Conservation (phyloP, 1,140 invertebrate genomes). For the Eulimnadia texana region DNA sequence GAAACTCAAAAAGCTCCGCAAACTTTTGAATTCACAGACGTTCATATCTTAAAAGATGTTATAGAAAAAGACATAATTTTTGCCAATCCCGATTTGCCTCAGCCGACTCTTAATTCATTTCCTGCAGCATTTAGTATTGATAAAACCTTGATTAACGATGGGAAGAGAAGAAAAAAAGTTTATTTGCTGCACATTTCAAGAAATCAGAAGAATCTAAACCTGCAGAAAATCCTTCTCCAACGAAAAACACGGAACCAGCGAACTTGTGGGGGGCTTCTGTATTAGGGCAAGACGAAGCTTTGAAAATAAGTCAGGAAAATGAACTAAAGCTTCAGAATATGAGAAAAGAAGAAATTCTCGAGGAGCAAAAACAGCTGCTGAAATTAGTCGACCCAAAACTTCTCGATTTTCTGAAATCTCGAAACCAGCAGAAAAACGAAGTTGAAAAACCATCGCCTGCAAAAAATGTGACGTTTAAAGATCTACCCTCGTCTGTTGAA, state of each 20-base stretch:
- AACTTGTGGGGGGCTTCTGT: conserved; percentile 16
- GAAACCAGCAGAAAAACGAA: conserved; percentile 20
- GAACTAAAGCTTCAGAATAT: conserved; percentile 46
- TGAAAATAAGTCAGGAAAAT: conserved; percentile 57
- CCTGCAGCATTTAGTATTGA: neutral
- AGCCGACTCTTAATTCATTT: neutral
- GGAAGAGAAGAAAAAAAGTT: conserved; percentile 19
- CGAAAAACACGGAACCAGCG: too few species aligned
- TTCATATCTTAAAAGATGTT: neutral
- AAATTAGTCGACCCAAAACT: conserved; percentile 46
- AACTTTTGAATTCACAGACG: neutral
- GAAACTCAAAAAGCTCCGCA: neutral
- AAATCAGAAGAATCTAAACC: conserved; percentile 3
- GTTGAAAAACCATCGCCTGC: too few species aligned
- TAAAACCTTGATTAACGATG: neutral
- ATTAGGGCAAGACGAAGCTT: conserved; percentile 32
- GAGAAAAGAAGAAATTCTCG: conserved; percentile 55
- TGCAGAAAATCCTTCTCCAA: conserved; percentile 12
- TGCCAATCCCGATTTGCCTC: neutral
- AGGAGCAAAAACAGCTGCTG: conserved; percentile 50
- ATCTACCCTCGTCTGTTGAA: conserved; percentile 2
- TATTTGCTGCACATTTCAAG: conserved; percentile 26
- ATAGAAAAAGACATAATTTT: neutral
- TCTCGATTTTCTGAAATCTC: conserved; percentile 43
- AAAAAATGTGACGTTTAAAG: conserved; percentile 5